phyloP scores from a whole-genome alignment of 2,113 vertebrate genomes.

The Nesogale talazaci region DNA sequence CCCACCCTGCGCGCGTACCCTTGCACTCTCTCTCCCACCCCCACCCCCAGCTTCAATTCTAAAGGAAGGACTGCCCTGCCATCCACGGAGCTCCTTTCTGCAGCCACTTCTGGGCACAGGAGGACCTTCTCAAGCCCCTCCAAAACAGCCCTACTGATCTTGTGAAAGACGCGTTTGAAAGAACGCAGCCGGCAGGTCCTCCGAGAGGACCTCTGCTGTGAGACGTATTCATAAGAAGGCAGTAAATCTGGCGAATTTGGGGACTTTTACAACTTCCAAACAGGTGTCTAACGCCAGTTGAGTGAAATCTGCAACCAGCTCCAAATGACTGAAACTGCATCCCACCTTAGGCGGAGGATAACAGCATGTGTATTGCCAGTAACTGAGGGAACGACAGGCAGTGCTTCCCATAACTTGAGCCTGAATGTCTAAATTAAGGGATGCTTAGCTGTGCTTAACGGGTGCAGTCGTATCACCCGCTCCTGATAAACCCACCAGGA shows the following conservation, averaged over 20 bases:
- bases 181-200: neutral
- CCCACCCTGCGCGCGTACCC: neutral
- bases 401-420: constrained; percentile 74
- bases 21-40: no score
- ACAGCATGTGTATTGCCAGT: constrained; percentile 68
- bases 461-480: constrained; percentile 76
- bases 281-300: constrained; percentile 72
- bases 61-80: neutral
- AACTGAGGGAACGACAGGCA: constrained; percentile 67
- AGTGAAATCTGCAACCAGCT: constrained; percentile 55
- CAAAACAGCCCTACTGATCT: neutral
- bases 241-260: constrained; percentile 73
- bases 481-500: constrained; percentile 72
- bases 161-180: neutral
- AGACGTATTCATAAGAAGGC: constrained; percentile 54
- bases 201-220: neutral
- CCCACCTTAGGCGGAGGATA: constrained; percentile 66
- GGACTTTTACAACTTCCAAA: constrained; percentile 71
- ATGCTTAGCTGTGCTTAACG: constrained; percentile 76
- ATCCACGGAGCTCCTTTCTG: neutral
- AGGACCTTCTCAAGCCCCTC: neutral
- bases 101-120: neutral
- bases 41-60: no score
- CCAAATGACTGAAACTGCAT: constrained; percentile 55
- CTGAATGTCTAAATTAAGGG: constrained; percentile 82